Evolutionary conservation across 1,140 invertebrate genomes (phyloP).

Genomic region (Zelostemma sp.): DNA sequence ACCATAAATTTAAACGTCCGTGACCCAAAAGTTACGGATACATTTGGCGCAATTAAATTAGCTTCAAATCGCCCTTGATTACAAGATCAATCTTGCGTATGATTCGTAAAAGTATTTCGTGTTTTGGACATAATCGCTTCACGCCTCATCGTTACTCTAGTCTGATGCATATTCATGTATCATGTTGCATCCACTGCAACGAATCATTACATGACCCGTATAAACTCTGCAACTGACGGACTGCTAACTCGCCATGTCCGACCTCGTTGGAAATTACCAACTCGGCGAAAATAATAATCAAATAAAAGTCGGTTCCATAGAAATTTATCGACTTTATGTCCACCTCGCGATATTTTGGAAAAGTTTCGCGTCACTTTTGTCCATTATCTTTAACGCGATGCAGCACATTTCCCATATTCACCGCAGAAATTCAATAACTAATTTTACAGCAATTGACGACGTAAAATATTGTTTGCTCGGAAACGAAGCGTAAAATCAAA

Average conservation of each 20-base stretch:
- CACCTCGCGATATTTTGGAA: too few species aligned
- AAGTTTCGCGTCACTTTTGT: too few species aligned
- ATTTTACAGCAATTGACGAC: too few species aligned
- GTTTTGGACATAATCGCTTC: background rate
- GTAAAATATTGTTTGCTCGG: too few species aligned
- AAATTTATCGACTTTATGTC: background rate
- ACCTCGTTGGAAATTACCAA: too few species aligned
- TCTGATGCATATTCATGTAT: constrained; percentile 5
- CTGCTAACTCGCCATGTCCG: background rate
- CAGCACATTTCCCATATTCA: too few species aligned
- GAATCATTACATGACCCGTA: background rate
- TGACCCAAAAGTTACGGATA: too few species aligned
- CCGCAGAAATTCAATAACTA: too few species aligned
- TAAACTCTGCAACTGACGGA: background rate
- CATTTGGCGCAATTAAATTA: too few species aligned
- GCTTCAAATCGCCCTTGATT: background rate
- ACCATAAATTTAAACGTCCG: too few species aligned
- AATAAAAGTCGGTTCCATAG: background rate
- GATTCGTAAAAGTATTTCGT: constrained; percentile 2
- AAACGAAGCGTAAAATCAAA: too few species aligned
- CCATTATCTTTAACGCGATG: too few species aligned
- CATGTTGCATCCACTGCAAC: constrained; percentile 1
- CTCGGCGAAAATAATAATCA: background rate
- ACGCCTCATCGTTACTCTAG: background rate
- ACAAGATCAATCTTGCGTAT: constrained; percentile 3